A percentile compares a stretch with the other conserved stretches of the same genome.
Evolutionary conservation across 1,140 invertebrate genomes (phyloP).

Genomic region (Temnothorax longispinosus): DNA sequence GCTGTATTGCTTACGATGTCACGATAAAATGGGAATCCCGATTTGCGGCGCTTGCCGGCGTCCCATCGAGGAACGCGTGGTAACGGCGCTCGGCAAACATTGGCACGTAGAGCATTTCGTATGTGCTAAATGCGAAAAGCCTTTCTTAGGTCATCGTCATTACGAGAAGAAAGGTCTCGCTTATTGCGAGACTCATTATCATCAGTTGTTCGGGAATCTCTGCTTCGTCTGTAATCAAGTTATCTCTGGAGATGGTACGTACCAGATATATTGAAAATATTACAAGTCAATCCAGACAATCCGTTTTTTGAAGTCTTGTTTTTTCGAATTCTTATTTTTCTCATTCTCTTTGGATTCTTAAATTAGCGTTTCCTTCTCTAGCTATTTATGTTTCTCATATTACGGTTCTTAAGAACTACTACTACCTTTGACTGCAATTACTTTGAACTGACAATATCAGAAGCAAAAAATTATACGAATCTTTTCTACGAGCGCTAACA

Average conservation of each 20-base stretch:
- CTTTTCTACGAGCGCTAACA: not conserved
- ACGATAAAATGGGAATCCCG: constrained; percentile 99
- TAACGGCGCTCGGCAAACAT: constrained; percentile 99
- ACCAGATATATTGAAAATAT: constrained; percentile 38
- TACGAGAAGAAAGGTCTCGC: constrained; percentile 99
- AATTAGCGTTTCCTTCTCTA: not conserved
- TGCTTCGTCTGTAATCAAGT: constrained; percentile 99
- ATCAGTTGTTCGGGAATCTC: constrained; percentile 99
- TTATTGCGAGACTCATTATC: constrained; percentile 99
- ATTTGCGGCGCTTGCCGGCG: constrained; percentile 99
- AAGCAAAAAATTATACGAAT: constrained; percentile 36
- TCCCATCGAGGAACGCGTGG: constrained; percentile 98
- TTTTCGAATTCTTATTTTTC: not conserved
- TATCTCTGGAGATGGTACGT: constrained; percentile 97
- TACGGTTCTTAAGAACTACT: too few species aligned
- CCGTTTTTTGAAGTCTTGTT: not conserved
- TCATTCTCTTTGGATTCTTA: not conserved
- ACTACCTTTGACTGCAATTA: not conserved
- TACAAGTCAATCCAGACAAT: not conserved
- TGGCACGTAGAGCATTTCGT: constrained; percentile 99
- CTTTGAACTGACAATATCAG: not conserved
- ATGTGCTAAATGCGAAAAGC: constrained; percentile 99
- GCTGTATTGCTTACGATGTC: constrained; percentile 98
- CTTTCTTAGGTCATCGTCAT: constrained; percentile 99
- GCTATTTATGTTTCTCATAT: too few species aligned